A percentile compares a stretch with the other conserved stretches of the same genome.
phyloP scores from a whole-genome alignment of 2,113 vertebrate species.

The Clarias batrachus region DNA sequence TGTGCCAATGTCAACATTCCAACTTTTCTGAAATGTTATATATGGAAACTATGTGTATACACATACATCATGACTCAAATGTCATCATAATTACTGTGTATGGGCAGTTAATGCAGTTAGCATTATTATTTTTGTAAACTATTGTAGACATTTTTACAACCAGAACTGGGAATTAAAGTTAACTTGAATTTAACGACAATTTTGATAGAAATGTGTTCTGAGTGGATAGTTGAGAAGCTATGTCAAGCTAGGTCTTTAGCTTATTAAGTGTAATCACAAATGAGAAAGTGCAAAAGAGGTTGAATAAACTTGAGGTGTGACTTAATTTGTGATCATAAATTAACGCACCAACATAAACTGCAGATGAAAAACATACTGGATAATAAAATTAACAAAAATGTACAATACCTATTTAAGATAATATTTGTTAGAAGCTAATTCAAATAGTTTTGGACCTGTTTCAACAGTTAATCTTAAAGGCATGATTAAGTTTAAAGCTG shows the following conservation, averaged over 20 bases:
- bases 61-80: background rate
- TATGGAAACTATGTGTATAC: conserved; percentile 7
- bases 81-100: no score
- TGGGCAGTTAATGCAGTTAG: background rate
- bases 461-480: background rate
- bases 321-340: background rate
- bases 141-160: background rate
- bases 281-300: conserved; percentile 14
- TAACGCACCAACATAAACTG: no score
- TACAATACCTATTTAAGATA: background rate
- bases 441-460: background rate
- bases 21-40: conserved; percentile 16
- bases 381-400: background rate
- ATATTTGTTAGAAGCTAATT: background rate
- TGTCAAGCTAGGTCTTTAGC: background rate
- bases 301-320: background rate
- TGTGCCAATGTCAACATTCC: conserved; percentile 22
- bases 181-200: background rate
- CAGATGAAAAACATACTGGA: background rate
- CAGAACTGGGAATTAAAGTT: background rate
- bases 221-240: background rate
- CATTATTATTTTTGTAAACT: background rate
- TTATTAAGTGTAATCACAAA: conserved; percentile 14
- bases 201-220: background rate
- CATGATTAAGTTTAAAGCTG: background rate